Conservation (phyloP, 2,888 invertebrate genomes). For the Sesamia inferens region DNA sequence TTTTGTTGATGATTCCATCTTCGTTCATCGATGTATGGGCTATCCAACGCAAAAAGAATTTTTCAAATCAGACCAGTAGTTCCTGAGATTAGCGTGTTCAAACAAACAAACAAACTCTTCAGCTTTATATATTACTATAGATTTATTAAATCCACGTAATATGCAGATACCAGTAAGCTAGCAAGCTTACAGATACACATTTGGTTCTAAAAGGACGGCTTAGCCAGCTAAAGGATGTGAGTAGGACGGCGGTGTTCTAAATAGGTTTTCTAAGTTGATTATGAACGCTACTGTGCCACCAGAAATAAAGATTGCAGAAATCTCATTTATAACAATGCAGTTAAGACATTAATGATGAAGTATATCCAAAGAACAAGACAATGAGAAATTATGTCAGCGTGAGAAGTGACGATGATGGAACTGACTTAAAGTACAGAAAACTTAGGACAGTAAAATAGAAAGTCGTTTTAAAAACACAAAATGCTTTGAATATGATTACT, state of each 20-base stretch:
- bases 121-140: too few species aligned
- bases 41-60: too few species aligned
- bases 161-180: conserved; percentile 15
- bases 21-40: too few species aligned
- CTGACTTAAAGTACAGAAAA: not conserved
- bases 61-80: too few species aligned
- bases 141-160: conserved; percentile 3
- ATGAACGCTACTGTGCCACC: conserved; percentile 12
- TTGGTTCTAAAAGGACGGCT: conserved; percentile 17
- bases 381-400: too few species aligned
- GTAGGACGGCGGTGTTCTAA: conserved; percentile 27
- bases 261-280: conserved; percentile 6
- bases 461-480: too few species aligned
- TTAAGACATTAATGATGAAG: too few species aligned
- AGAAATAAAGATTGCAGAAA: not conserved
- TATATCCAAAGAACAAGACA: not conserved
- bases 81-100: too few species aligned
- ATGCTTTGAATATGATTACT: not conserved
- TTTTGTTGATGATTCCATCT: not conserved
- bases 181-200: conserved; percentile 8
- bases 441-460: not conserved
- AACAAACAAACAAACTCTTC: too few species aligned
- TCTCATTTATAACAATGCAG: not conserved
- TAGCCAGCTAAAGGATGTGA: conserved; percentile 32
- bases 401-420: not conserved